Conservation (phyloP, 2,888 invertebrate species). For the Mythimna impura region DNA sequence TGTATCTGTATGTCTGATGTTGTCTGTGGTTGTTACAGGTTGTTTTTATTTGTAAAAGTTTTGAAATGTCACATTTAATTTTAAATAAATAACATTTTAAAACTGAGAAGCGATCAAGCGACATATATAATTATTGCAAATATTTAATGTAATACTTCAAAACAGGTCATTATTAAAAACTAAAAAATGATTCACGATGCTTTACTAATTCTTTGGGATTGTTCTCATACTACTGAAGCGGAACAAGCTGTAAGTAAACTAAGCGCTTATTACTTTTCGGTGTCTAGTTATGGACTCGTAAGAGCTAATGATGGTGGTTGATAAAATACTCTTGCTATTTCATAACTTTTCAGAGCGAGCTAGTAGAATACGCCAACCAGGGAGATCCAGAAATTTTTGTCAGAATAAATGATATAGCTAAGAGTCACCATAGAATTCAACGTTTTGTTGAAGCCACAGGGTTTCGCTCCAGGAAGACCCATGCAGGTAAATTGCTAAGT, state of each 20-base stretch:
- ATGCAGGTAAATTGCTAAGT: slow-evolving; percentile 79
- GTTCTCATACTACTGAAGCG: slow-evolving; percentile 77
- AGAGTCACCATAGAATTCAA: slow-evolving; percentile 91
- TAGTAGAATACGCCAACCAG: slow-evolving; percentile 91
- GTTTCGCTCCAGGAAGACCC: slow-evolving; percentile 85
- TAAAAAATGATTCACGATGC: slow-evolving; percentile 92
- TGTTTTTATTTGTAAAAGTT: neutral
- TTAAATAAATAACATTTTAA: too few species aligned
- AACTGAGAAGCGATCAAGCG: neutral
- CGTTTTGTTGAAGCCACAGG: slow-evolving; percentile 90
- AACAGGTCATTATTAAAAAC: neutral
- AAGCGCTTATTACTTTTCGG: neutral
- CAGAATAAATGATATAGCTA: slow-evolving; percentile 91
- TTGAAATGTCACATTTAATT: neutral
- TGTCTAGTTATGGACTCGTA: neutral
- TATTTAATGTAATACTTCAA: too few species aligned
- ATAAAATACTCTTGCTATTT: neutral
- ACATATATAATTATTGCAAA: neutral
- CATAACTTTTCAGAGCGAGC: slow-evolving; percentile 75
- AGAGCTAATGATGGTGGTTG: neutral
- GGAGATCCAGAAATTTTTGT: slow-evolving; percentile 91
- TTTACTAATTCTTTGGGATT: slow-evolving; percentile 92
- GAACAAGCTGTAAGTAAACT: slow-evolving; percentile 57
- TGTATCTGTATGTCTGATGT: neutral
- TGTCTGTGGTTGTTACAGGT: slow-evolving; percentile 2